phyloP scores from a whole-genome alignment of 1,140 invertebrate species.

The Ceratina calcarata region DNA sequence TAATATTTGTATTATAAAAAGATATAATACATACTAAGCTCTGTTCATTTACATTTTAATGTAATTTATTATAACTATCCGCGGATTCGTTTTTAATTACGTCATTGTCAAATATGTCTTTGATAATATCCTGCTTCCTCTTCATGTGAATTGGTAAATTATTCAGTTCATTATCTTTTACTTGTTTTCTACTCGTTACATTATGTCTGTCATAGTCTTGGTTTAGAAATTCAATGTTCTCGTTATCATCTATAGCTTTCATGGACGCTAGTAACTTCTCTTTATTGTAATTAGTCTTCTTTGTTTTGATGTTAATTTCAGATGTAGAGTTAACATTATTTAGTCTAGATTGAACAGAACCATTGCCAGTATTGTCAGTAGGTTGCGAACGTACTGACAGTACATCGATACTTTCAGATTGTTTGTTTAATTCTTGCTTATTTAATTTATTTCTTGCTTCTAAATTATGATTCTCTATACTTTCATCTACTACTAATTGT shows the following conservation, averaged over 20 bases:
- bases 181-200: slow-evolving; percentile 63
- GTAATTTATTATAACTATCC: slow-evolving; percentile 48
- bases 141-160: slow-evolving; percentile 72
- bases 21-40: slow-evolving; percentile 32
- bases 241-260: slow-evolving; percentile 84
- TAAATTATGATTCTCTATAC: background rate
- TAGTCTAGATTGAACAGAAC: slow-evolving; percentile 48
- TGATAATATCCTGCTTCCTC: slow-evolving; percentile 74
- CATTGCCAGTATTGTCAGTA: background rate
- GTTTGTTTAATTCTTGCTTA: slow-evolving; percentile 17
- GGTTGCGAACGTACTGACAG: background rate
- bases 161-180: slow-evolving; percentile 77
- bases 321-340: slow-evolving; percentile 1
- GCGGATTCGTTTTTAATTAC: slow-evolving; percentile 48
- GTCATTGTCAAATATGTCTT: slow-evolving; percentile 71
- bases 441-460: slow-evolving; percentile 52
- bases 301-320: slow-evolving; percentile 62
- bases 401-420: slow-evolving; percentile 2
- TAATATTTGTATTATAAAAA: slow-evolving; percentile 19
- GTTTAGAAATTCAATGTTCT: slow-evolving; percentile 80
- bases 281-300: slow-evolving; percentile 79
- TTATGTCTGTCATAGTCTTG: slow-evolving; percentile 61
- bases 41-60: slow-evolving; percentile 37
- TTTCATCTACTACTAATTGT: background rate
- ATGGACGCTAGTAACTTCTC: slow-evolving; percentile 83